A percentile compares a stretch with the other conserved stretches of the same genome.
Evolutionary conservation across 2,888 invertebrate genomes (phyloP).

Genomic region (Diadegma fenestrale): DNA sequence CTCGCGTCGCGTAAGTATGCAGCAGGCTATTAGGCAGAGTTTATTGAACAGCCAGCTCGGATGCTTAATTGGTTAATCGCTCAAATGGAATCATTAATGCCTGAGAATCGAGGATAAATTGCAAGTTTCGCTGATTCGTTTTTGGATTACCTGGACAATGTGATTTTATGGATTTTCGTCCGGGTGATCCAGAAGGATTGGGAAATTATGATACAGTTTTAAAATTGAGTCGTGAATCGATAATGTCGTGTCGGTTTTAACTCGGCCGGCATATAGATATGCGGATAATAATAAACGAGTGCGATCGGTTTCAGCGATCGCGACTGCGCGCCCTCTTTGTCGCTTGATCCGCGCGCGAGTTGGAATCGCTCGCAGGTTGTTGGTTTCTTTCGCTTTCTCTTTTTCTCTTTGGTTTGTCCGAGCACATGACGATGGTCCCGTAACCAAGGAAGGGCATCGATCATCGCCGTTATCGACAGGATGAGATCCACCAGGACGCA

Average conservation of each 20-base stretch:
- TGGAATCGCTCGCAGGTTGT: constrained; percentile 44
- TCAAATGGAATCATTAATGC: constrained; percentile 12
- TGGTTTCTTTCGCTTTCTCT: constrained; percentile 8
- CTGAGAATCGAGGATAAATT: neutral
- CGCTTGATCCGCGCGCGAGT: constrained; percentile 34
- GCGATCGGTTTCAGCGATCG: constrained; percentile 63
- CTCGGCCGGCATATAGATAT: neutral
- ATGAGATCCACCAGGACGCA: constrained; percentile 76
- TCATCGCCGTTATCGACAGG: constrained; percentile 84
- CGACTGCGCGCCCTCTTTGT: constrained; percentile 34
- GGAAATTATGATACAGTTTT: constrained; percentile 27
- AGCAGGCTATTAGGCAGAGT: neutral
- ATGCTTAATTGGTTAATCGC: constrained; percentile 28
- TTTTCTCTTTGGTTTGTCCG: constrained; percentile 9
- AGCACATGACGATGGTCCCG: constrained; percentile 54
- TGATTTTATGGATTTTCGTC: neutral
- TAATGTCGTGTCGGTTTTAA: constrained; percentile 47
- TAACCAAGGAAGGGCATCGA: constrained; percentile 79
- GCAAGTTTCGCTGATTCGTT: neutral
- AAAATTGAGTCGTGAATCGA: constrained; percentile 51
- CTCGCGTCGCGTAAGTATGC: neutral
- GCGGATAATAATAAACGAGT: constrained; percentile 16
- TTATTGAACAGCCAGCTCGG: constrained; percentile 3
- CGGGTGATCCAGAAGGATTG: neutral
- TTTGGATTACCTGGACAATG: neutral